phyloP scores from a whole-genome alignment of 2,888 invertebrate species.

The Notodonta dromedarius region DNA sequence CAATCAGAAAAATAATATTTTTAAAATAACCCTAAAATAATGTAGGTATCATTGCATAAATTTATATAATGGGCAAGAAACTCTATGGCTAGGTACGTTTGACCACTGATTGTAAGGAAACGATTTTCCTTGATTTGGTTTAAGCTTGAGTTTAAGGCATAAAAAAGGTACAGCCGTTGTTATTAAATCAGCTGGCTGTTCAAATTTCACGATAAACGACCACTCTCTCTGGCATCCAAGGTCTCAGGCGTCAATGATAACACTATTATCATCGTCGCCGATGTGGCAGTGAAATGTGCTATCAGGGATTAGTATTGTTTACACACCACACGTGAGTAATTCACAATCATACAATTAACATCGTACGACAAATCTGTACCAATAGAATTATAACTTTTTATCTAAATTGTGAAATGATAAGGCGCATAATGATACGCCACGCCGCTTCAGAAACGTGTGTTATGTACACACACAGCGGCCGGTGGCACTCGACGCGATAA shows the following conservation, averaged over 20 bases:
- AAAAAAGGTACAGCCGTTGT: too few species aligned
- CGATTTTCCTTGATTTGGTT: too few species aligned
- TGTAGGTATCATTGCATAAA: too few species aligned
- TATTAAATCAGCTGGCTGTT: too few species aligned
- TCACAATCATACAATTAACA: slow-evolving; percentile 9
- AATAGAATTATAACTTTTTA: slow-evolving; percentile 17
- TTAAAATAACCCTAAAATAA: too few species aligned
- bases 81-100: too few species aligned
- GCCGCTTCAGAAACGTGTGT: neutral
- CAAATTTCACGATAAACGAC: neutral
- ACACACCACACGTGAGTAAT: slow-evolving; percentile 15
- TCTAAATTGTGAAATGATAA: slow-evolving; percentile 8
- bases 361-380: slow-evolving; percentile 35
- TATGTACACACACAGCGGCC: too few species aligned
- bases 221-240: neutral
- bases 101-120: too few species aligned
- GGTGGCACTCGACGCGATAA: too few species aligned
- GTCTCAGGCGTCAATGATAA: neutral
- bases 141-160: too few species aligned
- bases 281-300: neutral
- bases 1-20: too few species aligned
- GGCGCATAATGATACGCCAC: neutral
- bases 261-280: neutral
- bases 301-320: slow-evolving; percentile 15
- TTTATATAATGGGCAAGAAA: too few species aligned